Conservation (phyloP, 2,113 vertebrate genomes). For the rabbit (Oryctolagus cuniculus) region mOryCun1.1 NC_091439.1:70259501-70260000, state of each 20-base stretch:
- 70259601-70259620: background rate
- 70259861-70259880: background rate
- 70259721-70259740: background rate
- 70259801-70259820: constrained; percentile 11
- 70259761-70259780: background rate
- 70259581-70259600: background rate
- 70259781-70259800: background rate
- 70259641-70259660: background rate
- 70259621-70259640: background rate
- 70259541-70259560: background rate
- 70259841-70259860: background rate
- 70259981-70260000: background rate
- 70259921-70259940: background rate
- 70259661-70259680: constrained; percentile 1
- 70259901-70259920: background rate
- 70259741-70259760: background rate
- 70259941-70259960: background rate
- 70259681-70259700: background rate
- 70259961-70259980: background rate
- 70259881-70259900: background rate
- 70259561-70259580: background rate
- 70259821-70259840: background rate
- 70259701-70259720: background rate
- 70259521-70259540: background rate
- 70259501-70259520: background rate